These are phyloP conservation scores for Phycodurus eques DNA, from an alignment of 2,113 vertebrate genomes.

Conservation along the genomic window DNA sequence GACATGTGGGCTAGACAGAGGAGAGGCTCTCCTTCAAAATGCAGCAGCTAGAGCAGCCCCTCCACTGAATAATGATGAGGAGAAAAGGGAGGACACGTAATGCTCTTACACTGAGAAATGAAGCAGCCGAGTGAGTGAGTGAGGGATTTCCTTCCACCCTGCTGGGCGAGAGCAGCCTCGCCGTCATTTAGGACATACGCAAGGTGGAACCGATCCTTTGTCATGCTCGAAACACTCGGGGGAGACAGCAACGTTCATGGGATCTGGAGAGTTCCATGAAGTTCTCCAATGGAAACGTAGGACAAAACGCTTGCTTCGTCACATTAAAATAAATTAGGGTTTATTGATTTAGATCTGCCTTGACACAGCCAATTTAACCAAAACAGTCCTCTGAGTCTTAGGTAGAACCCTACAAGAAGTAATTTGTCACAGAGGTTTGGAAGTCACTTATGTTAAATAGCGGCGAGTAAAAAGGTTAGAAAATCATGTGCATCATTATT, in stretches of 20 bases:
- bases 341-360: slow-evolving; percentile 41
- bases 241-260: not conserved
- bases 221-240: slow-evolving; percentile 21
- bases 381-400: slow-evolving; percentile 25
- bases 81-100: slow-evolving; percentile 47
- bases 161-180: slow-evolving; percentile 23
- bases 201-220: slow-evolving; percentile 42
- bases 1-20: slow-evolving; percentile 29
- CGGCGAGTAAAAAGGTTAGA: slow-evolving; percentile 12
- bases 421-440: slow-evolving; percentile 9
- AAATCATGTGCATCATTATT: not conserved
- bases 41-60: slow-evolving; percentile 29
- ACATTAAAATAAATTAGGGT: slow-evolving; percentile 2
- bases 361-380: slow-evolving; percentile 37
- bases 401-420: slow-evolving; percentile 16
- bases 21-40: slow-evolving; percentile 54
- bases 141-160: slow-evolving; percentile 52
- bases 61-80: slow-evolving; percentile 60
- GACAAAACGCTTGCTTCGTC: not conserved
- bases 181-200: slow-evolving; percentile 33
- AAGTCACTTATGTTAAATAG: not conserved
- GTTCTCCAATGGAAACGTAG: slow-evolving; percentile 7
- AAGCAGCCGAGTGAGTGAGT: slow-evolving; percentile 20
- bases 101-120: slow-evolving; percentile 39
- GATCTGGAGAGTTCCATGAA: slow-evolving; percentile 6